phyloP scores from a whole-genome alignment of 2,797 vertebrate genomes.

The Halcyon leucocephala region DNA sequence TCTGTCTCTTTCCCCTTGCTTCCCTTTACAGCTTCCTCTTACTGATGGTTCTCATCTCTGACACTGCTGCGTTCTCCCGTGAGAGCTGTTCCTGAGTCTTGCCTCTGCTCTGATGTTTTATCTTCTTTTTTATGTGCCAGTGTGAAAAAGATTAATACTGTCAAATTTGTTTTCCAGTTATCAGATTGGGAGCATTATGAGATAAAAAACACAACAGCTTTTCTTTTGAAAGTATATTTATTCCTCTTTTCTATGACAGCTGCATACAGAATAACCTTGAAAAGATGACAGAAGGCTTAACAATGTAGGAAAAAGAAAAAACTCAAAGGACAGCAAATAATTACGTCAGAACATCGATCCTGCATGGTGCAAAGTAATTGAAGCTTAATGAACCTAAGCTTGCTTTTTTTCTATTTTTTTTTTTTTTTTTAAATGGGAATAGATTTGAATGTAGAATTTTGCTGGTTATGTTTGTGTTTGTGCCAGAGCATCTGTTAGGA shows the following conservation, averaged over 20 bases:
- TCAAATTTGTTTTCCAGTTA: not conserved
- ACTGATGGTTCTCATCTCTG: not conserved
- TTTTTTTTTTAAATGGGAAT: not conserved
- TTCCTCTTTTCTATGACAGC: not conserved
- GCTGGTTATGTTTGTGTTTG: not conserved
- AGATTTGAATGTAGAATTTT: not conserved
- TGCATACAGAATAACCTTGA: not conserved
- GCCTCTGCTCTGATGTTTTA: fast-evolving
- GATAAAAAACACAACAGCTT: not conserved
- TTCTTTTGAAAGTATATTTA: not conserved
- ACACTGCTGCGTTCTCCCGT: not conserved
- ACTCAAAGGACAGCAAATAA: not conserved
- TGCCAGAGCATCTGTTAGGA: not conserved
- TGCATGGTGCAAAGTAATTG: not conserved
- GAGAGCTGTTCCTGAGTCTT: not conserved
- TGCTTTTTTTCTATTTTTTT: not conserved
- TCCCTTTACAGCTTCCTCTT: not conserved
- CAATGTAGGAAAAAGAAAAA: not conserved
- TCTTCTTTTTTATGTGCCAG: not conserved
- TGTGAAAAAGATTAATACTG: not conserved
- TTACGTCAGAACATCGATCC: not conserved
- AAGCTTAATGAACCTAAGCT: not conserved
- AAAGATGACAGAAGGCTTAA: not conserved
- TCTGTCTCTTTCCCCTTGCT: not conserved
- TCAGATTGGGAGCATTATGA: not conserved